A percentile compares a stretch with the other conserved stretches of the same genome.
Evolutionary conservation across 2,113 vertebrate genomes (phyloP).

Genomic region (Cryptoleucopteryx plumbea): DNA sequence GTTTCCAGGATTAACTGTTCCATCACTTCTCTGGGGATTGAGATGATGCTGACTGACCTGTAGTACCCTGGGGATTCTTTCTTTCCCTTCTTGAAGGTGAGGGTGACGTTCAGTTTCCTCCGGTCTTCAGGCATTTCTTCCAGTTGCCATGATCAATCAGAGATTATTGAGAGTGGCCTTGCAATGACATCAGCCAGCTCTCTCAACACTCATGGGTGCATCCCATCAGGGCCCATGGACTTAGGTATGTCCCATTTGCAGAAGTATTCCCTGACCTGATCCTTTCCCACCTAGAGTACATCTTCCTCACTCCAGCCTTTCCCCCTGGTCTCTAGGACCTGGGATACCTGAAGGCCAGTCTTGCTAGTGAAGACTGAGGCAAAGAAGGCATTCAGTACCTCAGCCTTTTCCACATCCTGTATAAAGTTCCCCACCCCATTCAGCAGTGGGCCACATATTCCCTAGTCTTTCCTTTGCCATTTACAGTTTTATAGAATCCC

Average conservation of each 20-base stretch:
- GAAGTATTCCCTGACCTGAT: not conserved
- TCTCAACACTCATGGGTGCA: not conserved
- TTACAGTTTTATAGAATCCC: not conserved
- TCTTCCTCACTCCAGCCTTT: not conserved
- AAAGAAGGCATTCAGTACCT: not conserved
- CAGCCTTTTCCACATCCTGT: not conserved
- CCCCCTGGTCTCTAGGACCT: not conserved
- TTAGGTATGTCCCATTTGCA: not conserved
- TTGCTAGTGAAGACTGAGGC: not conserved
- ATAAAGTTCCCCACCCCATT: not conserved
- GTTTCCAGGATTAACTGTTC: not conserved
- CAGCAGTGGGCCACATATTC: not conserved
- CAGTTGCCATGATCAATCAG: not conserved
- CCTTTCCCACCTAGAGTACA: not conserved
- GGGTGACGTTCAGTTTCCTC: not conserved
- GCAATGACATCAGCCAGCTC: not conserved
- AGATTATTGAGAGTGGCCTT: not conserved
- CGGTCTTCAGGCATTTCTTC: not conserved
- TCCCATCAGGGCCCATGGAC: too few relatives aligned
- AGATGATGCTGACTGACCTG: not conserved
- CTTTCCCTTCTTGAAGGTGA: not conserved
- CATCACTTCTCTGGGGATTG: not conserved
- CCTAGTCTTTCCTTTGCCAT: not conserved
- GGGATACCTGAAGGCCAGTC: not conserved
- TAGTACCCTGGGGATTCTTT: not conserved